Percentiles rank a stretch among this genome's conserved stretches.
Conservation (phyloP, 2,888 invertebrate genomes). For the Clostera curtula region DNA sequence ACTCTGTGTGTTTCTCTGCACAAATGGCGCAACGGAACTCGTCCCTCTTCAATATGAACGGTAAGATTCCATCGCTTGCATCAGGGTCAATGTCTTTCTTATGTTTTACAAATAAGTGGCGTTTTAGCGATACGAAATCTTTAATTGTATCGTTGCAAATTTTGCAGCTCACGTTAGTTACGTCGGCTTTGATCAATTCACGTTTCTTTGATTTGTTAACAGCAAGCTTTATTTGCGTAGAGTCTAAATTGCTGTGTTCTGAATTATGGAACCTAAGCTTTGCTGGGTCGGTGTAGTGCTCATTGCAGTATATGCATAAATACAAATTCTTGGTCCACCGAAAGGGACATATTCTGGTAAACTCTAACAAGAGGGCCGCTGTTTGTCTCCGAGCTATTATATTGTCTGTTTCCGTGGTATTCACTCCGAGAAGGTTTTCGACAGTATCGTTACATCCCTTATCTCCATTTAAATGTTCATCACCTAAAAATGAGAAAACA, state of each 20-base stretch:
- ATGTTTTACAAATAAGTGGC: constrained; percentile 44
- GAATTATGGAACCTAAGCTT: constrained; percentile 37
- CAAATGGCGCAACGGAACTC: constrained; percentile 51
- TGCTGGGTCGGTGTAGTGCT: constrained; percentile 42
- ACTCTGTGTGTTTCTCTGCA: constrained; percentile 42
- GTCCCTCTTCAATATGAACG: constrained; percentile 42
- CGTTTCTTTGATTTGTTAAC: constrained; percentile 45
- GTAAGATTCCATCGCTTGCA: constrained; percentile 44
- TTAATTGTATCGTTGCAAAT: constrained; percentile 36
- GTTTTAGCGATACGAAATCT: constrained; percentile 37
- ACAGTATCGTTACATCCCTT: constrained; percentile 9
- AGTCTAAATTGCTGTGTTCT: constrained; percentile 28
- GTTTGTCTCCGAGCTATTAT: constrained; percentile 42
- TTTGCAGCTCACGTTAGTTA: constrained; percentile 46
- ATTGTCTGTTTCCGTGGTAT: constrained; percentile 25
- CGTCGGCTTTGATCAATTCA: constrained; percentile 55
- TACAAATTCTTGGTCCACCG: constrained; percentile 58
- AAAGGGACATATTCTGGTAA: constrained; percentile 54
- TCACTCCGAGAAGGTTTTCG: constrained; percentile 11
- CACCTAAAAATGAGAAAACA: constrained; percentile 65
- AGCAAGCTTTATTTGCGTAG: constrained; percentile 32
- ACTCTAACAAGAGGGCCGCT: constrained; percentile 41
- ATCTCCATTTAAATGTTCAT: constrained; percentile 25
- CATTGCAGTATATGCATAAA: constrained; percentile 54
- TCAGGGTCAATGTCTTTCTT: constrained; percentile 35